Conservation (phyloP, 2,113 vertebrate species). For the Stictonetta naevosa region DNA sequence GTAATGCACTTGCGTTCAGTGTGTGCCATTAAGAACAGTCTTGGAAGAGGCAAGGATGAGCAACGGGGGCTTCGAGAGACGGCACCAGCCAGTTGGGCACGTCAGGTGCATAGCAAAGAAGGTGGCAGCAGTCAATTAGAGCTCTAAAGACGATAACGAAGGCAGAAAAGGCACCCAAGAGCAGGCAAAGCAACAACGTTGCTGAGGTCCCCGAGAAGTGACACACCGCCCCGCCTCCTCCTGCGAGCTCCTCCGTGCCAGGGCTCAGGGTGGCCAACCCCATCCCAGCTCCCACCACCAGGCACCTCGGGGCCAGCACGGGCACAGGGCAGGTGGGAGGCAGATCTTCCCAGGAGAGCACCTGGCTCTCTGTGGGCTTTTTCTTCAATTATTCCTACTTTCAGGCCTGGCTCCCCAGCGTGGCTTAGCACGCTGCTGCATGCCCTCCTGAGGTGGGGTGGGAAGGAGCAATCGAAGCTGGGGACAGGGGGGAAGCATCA, state of each 20-base stretch:
- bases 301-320: rapidly evolving
- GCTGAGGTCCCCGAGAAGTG: background rate
- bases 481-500: background rate
- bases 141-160: background rate
- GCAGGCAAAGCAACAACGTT: background rate
- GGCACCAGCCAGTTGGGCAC: conserved; percentile 48
- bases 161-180: background rate
- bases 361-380: background rate
- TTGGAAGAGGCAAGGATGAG: background rate
- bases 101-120: background rate
- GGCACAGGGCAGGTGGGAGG: rapidly evolving
- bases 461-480: background rate
- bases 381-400: background rate
- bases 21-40: conserved; percentile 26
- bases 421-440: background rate
- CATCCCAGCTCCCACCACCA: background rate
- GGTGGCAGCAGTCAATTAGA: background rate
- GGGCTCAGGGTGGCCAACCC: background rate
- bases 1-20: conserved; percentile 40
- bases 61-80: background rate
- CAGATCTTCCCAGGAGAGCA: background rate
- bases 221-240: background rate
- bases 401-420: rapidly evolving
- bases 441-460: background rate
- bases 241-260: background rate